Conservation (phyloP, 2,113 vertebrate species). For the Psilopsiagon aymara region DNA sequence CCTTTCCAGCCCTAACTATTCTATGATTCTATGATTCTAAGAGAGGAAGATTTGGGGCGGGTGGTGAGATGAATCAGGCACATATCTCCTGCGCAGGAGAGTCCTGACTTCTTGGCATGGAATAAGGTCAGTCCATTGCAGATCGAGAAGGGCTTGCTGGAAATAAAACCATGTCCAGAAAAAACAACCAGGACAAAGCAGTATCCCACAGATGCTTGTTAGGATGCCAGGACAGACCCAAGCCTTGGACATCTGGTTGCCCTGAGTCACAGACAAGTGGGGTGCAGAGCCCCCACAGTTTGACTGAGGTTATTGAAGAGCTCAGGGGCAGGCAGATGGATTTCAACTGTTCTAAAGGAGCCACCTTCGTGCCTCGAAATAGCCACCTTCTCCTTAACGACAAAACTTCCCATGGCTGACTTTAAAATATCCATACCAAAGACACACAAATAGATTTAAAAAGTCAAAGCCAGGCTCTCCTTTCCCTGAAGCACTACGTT, state of each 20-base stretch:
- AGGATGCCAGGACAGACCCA: neutral
- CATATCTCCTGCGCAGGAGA: neutral
- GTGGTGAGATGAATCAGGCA: neutral
- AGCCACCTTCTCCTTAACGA: neutral
- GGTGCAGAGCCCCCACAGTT: rapidly evolving
- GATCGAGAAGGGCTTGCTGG: neutral
- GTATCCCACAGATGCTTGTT: neutral
- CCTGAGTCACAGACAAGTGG: neutral
- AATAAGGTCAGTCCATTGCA: neutral
- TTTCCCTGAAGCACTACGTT: neutral
- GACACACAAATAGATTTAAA: neutral
- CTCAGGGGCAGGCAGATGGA: neutral
- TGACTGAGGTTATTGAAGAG: neutral
- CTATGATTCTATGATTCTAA: neutral
- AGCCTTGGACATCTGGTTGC: neutral
- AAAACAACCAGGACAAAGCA: neutral
- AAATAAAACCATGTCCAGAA: neutral
- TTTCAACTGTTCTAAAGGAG: neutral
- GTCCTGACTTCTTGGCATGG: neutral
- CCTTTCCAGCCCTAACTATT: no score
- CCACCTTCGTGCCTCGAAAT: neutral
- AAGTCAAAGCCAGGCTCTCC: neutral
- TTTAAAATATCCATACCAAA: neutral
- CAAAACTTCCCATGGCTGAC: neutral
- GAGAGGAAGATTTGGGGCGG: neutral